Conservation (phyloP, 92 coral and sea anemone genomes). For the Epizoanthus stellaris region DNA sequence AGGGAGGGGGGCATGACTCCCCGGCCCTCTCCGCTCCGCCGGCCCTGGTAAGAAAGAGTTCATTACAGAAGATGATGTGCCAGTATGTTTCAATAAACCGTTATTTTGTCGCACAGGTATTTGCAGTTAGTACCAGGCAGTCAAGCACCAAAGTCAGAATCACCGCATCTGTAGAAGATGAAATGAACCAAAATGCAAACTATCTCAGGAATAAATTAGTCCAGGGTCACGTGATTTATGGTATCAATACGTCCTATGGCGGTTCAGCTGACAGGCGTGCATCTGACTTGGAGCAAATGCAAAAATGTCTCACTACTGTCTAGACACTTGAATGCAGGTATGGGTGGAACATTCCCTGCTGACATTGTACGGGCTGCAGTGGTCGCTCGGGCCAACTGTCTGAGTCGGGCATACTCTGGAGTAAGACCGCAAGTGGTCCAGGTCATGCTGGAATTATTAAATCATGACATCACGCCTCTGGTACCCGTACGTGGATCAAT, state of each 20-base stretch:
- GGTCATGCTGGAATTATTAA: conserved; percentile 34
- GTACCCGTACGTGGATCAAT: conserved; percentile 57
- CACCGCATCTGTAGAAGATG: neutral
- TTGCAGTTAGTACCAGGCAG: conserved; percentile 6
- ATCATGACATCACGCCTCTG: conserved; percentile 45
- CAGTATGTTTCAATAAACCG: neutral
- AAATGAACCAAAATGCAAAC: conserved; percentile 6
- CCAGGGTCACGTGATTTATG: conserved; percentile 43
- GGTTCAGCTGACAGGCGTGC: conserved; percentile 52
- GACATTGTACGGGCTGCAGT: conserved; percentile 46
- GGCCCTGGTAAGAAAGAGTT: too few relatives aligned
- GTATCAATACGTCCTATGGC: conserved; percentile 51
- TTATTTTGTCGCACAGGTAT: neutral
- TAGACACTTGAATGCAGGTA: conserved; percentile 44
- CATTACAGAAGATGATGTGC: too few relatives aligned
- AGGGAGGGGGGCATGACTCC: too few relatives aligned
- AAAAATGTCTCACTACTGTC: conserved; percentile 3
- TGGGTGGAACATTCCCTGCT: conserved; percentile 41
- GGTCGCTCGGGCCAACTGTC: conserved; percentile 56
- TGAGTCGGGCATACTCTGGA: conserved; percentile 54
- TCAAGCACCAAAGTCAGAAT: neutral
- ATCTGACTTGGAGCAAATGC: conserved; percentile 28
- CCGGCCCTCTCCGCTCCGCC: too few relatives aligned
- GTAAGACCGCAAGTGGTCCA: conserved; percentile 40
- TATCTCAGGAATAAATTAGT: neutral